Percentiles rank a stretch among this genome's conserved stretches.
These are phyloP conservation scores for Hirundichthys speculiger DNA, from an alignment of 2,113 vertebrate genomes.

Conservation along the genomic window DNA sequence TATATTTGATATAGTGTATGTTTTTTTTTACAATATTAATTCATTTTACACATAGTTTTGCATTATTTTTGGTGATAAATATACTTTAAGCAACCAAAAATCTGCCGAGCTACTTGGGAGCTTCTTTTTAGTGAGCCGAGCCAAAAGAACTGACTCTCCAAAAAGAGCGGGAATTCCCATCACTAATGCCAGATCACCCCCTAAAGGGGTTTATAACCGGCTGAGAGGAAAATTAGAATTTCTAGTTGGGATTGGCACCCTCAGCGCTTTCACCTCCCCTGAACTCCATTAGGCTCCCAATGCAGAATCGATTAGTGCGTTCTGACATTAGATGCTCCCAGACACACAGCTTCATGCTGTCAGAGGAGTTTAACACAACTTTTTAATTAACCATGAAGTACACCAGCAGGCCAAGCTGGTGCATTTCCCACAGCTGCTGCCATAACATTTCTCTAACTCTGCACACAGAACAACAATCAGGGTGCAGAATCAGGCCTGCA, in stretches of 20 bases:
- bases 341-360: constrained; percentile 28
- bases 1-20: too few species aligned
- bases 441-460: constrained; percentile 20
- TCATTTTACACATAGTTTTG: too few species aligned
- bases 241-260: constrained; percentile 39
- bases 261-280: constrained; percentile 42
- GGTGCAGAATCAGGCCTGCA: background rate
- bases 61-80: too few species aligned
- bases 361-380: constrained; percentile 43
- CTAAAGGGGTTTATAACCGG: constrained; percentile 56
- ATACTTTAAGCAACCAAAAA: too few species aligned
- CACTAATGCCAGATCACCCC: too few species aligned
- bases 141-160: constrained; percentile 14
- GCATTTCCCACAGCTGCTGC: constrained; percentile 4
- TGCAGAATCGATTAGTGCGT: constrained; percentile 66
- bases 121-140: background rate
- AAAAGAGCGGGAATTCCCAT: too few species aligned
- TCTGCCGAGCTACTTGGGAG: too few species aligned
- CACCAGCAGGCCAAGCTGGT: background rate
- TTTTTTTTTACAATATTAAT: too few species aligned
- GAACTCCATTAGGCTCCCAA: constrained; percentile 62
- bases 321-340: constrained; percentile 42
- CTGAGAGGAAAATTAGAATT: constrained; percentile 49
- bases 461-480: constrained; percentile 27
- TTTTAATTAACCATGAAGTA: constrained; percentile 58